Base-by-base conservation (phyloP, 2,113 vertebrate species). In the Sceloporus tristichus region DNA sequence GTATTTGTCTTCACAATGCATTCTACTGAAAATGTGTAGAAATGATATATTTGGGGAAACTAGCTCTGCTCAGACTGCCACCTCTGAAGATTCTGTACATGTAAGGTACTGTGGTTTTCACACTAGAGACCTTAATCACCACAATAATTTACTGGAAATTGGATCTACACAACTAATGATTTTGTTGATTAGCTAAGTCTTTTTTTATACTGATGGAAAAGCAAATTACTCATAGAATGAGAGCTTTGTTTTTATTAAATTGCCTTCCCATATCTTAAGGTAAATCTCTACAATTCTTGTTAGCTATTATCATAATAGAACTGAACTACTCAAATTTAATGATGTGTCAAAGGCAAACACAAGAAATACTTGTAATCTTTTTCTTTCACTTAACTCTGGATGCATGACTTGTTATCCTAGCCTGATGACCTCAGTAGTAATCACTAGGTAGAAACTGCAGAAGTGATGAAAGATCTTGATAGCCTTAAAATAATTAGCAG, bases 11-110 rank as follows among this genome's bases (percentile, higher is more conserved):
- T n/a, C 88, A 80, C 65, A 2, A 80, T 82, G 54, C 16, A 71
- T 75, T 54, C 11, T 62, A 59, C 34, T 40, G 56, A 82, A 90
- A 29, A 81, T 79, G 79, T 80, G 54, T 27, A 79, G 76, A 82
- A 87, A 5, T 29, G 56, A 23, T 62, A 5, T 7, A 9, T 68
- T 5, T 87, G 83, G 76, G 21, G 89, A 2, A 62, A 82, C 87
- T 86, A 16, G 18, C 54, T 54, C 56, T 62, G 59, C n/a, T 34
- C 48, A 14, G 2, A 11, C 9, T 25, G 8, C 27, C 53, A 59
- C n/a, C 14, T 71, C 66, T 80, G 48, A 86, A 79, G 29, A 25
- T 79, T 70, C n/a, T 71, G n/a, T 40, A 25, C 29, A 19, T 79
- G 29, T 56, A 86, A 56, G 25, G 38, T 23, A 38, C 34, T 38